A percentile compares a stretch with the other conserved stretches of the same genome.
Conservation (phyloP, 2,797 vertebrate genomes). For the Takifugu rubripes region DNA sequence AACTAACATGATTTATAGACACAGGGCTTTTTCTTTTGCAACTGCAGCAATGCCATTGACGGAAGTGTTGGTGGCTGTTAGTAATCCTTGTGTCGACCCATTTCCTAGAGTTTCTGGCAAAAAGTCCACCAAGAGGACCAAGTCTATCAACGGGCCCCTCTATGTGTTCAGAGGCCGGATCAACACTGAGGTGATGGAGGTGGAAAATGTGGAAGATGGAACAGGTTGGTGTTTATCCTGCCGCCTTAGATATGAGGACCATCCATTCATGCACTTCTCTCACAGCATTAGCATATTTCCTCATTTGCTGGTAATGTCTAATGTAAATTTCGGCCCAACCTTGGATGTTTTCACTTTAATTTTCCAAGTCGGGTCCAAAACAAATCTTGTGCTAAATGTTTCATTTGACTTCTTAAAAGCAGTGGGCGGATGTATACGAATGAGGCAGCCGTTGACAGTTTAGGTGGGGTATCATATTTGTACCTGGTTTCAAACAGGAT, state of each 20-base stretch:
- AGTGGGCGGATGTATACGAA: slow-evolving; percentile 35
- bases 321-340: neutral
- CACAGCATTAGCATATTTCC: neutral
- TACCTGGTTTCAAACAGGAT: slow-evolving; percentile 62
- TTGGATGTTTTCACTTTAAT: neutral
- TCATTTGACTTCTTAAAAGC: slow-evolving; percentile 5
- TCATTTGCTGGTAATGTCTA: slow-evolving; percentile 4
- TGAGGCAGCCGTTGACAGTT: slow-evolving; percentile 59
- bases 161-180: slow-evolving; percentile 95
- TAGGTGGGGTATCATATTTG: slow-evolving; percentile 57
- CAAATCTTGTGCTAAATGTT: too few species aligned
- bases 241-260: slow-evolving; percentile 12
- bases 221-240: slow-evolving; percentile 93
- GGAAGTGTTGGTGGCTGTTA: slow-evolving; percentile 47
- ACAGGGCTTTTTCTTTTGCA: slow-evolving; percentile 22
- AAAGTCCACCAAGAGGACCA: slow-evolving; percentile 95
- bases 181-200: slow-evolving; percentile 98
- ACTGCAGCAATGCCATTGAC: slow-evolving; percentile 27
- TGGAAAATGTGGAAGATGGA: slow-evolving; percentile 97
- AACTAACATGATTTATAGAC: slow-evolving; percentile 28
- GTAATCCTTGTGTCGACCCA: slow-evolving; percentile 53
- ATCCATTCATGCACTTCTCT: slow-evolving; percentile 24
- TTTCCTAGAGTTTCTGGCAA: slow-evolving; percentile 89
- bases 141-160: slow-evolving; percentile 93
- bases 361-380: neutral